Evolutionary conservation across 37 sponge, comb jelly and placozoan genomes (phyloP), one percentile per base, ranked within the genome.

Genomic region (Crambe crambe): DNA sequence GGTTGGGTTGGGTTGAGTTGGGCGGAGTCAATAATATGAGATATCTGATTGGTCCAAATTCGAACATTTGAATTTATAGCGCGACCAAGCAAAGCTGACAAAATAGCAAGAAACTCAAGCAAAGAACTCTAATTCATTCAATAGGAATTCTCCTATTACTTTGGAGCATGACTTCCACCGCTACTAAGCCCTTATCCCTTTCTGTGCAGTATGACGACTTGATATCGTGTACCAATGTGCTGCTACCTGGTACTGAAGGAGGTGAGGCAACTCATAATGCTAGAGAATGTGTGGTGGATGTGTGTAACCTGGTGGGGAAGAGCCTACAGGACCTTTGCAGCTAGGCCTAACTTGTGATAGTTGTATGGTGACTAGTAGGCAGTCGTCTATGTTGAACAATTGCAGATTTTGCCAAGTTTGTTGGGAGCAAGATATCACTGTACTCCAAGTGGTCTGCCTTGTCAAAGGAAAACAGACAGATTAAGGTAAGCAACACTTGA

Each of bases 231-330:
- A 70, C 81, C 1, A 41, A 81, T 35, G 57, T 87, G 1, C 71
- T 87, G 20, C 60, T 35, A 2, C 43, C 70, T 37, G 87, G 87
- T 30, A 76, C 44, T 31, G 87, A 87, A 59, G 70, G 44, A 70
- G 68, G 87, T 87, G 56, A 76, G 87, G 10, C 31, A 29, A 70
- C n/a, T n/a, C n/a, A n/a, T n/a, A n/a, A n/a, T n/a, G n/a, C n/a
- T n/a, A n/a, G n/a, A n/a, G n/a, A n/a, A 9, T 74, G 38, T 58
- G 36, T 31, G 2, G 37, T 5, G 5, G 36, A 21, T 68, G 4
- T 10, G 12, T 37, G 40, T 34, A 8, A 6, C 40, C 30, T 29
- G 6, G 3, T 68, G 4, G 20, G 39, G 8, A 5, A n/a, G n/a
- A n/a, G n/a, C n/a, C n/a, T n/a, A n/a, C n/a, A n/a, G n/a, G n/a